Percentiles rank a stretch among this genome's conserved stretches.
These are phyloP conservation scores for Drosophila phalerata DNA, from an alignment of 2,888 invertebrate genomes.

Conservation along the genomic window DNA sequence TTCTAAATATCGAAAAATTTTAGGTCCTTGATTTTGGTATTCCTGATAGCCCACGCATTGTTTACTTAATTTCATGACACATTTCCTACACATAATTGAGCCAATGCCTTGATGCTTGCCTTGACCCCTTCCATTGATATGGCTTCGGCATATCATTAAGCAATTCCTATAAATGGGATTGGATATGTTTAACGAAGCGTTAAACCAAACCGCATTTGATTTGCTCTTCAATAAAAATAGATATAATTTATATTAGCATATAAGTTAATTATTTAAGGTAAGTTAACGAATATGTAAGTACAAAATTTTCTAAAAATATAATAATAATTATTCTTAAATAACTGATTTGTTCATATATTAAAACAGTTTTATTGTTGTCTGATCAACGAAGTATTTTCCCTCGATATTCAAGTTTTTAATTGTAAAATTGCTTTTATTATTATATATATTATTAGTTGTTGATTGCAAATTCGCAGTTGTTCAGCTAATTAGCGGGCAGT, in stretches of 20 bases:
- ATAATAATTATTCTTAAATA: no score
- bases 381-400: background rate
- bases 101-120: slow-evolving; percentile 41
- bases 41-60: slow-evolving; percentile 29
- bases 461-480: no score
- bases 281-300: no score
- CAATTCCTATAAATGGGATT: background rate
- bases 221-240: background rate
- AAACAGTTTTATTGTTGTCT: background rate
- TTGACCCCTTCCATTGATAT: slow-evolving; percentile 25
- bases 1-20: slow-evolving; percentile 33
- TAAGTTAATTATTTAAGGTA: background rate
- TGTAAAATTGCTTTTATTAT: background rate
- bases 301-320: no score
- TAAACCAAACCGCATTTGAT: background rate
- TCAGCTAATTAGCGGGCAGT: slow-evolving; percentile 25
- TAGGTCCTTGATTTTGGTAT: slow-evolving; percentile 10
- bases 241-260: background rate
- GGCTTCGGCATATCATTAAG: slow-evolving; percentile 41
- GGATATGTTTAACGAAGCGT: background rate
- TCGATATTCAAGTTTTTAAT: background rate
- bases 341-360: background rate
- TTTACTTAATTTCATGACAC: slow-evolving; percentile 44
- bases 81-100: slow-evolving; percentile 55
- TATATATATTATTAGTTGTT: background rate